Base-by-base conservation (phyloP, 2,888 invertebrate species). In the Drosophila mercatorum region DNA sequence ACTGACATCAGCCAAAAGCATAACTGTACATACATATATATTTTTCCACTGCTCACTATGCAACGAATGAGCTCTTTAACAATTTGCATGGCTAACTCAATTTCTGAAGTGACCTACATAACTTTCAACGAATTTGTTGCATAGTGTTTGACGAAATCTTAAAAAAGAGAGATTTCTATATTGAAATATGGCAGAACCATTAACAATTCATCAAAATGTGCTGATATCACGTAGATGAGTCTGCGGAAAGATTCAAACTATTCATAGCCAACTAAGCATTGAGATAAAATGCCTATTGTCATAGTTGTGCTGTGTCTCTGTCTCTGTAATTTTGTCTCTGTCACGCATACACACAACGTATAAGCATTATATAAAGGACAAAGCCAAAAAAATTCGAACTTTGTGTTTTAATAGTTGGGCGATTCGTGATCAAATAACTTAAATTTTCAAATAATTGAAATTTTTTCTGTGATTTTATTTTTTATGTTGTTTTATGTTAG, bases 341-440 rank as follows among this genome's bases (percentile, higher is more conserved):
- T 59, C 44, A 36, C 34, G 28, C 28, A 60, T 41, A 12, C 6
- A 60, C 38, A 53, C n/a, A 44, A 53, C 56, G 47, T 31, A 47
- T 67, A 67, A 70, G 44, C 44, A 74, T 77, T 74, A 51, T 36
- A 74, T 75, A 78, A 77, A 76, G 69, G 65, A 77, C 78, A 71
- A 78, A 65, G 59, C 75, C 62, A 49, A 66, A 71, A 75, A 64
- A 59, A 49, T 26, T 59, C 26, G 17, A 70, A 58, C 11, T 8
- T 44, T 53, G 47, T 49, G 59, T 78, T 78, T 77, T 31, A 75
- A 28, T 78, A 36, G 38, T 34, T 2, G 41, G 44, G n/a, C 7
- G 6, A 10, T 28, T 7, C 14, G 6, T n/a, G 41, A 7, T n/a
- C n/a, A n/a, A n/a, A 41, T 7, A 7, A 7, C 7, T 41, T n/a